These are phyloP conservation scores for Lathronympha strigana DNA, from an alignment of 2,888 invertebrate species.

Conservation along the genomic window DNA sequence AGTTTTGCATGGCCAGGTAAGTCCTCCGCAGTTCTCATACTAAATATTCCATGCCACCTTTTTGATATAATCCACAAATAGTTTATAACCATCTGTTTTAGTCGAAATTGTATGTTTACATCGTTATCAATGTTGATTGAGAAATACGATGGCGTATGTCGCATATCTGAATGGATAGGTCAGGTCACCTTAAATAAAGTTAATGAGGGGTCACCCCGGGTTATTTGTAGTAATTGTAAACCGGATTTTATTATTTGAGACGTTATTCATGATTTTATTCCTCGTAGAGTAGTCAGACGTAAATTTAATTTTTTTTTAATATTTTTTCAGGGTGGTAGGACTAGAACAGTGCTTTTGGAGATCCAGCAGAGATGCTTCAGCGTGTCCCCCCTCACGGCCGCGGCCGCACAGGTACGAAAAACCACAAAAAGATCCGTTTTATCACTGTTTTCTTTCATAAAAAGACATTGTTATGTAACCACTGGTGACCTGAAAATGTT, in stretches of 20 bases:
- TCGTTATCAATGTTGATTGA: conserved; percentile 55
- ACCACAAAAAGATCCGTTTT: conserved; percentile 51
- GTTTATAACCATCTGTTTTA: conserved; percentile 33
- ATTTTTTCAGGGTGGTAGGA: conserved; percentile 82
- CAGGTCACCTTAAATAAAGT: conserved; percentile 61
- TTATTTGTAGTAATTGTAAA: conserved; percentile 47
- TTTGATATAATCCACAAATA: conserved; percentile 17
- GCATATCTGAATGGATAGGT: conserved; percentile 63
- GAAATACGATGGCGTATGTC: conserved; percentile 54
- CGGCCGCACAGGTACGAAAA: conserved; percentile 87
- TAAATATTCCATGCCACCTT: conserved; percentile 55
- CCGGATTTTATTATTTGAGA: conserved; percentile 45
- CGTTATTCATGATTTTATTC: conserved; percentile 28
- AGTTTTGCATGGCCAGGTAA: conserved; percentile 91
- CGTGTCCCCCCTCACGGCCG: conserved; percentile 88
- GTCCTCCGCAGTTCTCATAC: conserved; percentile 54
- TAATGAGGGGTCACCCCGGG: conserved; percentile 59
- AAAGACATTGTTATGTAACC: conserved; percentile 77
- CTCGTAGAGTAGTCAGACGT: neutral
- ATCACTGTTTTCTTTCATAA: conserved; percentile 60
- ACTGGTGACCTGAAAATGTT: conserved; percentile 53
- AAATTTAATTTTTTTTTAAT: conserved; percentile 26
- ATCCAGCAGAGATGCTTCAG: conserved; percentile 94
- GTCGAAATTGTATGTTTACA: conserved; percentile 59
- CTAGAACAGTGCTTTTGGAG: conserved; percentile 79